Conservation (phyloP, 2,888 invertebrate genomes). For the Cephus pygmeus region DNA sequence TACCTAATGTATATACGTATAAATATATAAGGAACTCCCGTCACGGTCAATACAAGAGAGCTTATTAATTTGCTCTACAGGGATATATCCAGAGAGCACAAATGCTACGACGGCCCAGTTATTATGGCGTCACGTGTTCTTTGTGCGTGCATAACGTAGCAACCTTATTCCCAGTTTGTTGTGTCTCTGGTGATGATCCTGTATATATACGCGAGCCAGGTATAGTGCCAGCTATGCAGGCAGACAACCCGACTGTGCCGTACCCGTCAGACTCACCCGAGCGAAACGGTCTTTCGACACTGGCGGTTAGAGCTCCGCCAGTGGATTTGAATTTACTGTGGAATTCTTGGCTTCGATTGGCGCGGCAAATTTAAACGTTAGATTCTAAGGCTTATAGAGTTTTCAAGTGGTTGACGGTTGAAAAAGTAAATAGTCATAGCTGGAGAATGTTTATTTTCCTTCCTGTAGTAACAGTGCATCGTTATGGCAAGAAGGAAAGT, state of each 20-base stretch:
- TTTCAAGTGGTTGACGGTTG: not conserved
- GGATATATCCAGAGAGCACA: not conserved
- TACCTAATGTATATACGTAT: conserved; percentile 1
- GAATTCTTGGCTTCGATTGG: not conserved
- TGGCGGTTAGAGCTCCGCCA: not conserved
- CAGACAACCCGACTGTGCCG: not conserved
- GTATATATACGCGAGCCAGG: not conserved
- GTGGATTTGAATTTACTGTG: not conserved
- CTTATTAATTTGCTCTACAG: not conserved
- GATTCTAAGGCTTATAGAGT: not conserved
- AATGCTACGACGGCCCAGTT: not conserved
- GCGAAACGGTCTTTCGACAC: not conserved
- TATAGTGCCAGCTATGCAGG: not conserved
- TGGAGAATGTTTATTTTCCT: too few species aligned
- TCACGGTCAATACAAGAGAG: conserved; percentile 1
- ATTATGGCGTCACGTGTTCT: not conserved
- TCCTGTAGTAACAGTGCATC: too few species aligned
- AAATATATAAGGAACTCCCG: not conserved
- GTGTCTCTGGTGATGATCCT: not conserved
- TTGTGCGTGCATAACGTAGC: not conserved
- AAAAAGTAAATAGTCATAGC: too few species aligned
- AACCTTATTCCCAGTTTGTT: not conserved
- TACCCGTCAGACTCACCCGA: too few species aligned
- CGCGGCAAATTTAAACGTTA: not conserved
- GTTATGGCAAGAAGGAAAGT: not conserved